Evolutionary conservation across 2,797 vertebrate species (phyloP), one percentile per base, ranked within the genome.

Genomic region (Coilia nasus): DNA sequence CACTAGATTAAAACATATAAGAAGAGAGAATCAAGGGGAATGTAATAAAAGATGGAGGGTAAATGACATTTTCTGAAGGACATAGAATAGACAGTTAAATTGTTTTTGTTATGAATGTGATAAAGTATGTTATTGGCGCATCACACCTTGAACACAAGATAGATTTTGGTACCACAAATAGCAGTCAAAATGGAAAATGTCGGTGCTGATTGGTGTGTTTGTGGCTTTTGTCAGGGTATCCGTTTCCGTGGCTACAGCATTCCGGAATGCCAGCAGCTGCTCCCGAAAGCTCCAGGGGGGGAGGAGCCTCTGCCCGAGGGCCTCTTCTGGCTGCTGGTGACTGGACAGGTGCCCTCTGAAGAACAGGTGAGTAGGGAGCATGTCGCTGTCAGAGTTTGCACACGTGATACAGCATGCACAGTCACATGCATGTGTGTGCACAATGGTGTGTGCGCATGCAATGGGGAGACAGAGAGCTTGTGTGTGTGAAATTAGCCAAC

Each of bases 301-400:
- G 95, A 96, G 83, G 98, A 99, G 90, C 98, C 98, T 0, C 94
- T 99, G 86, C 98, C 98, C 0, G 98, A 99, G 88, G 97, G 98
- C 10, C 96, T 99, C n/a, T 99, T 98, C 94, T 99, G 98, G 98
- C 95, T 99, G 90, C 92, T 99, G 92, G 94, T 98, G 90, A 99
- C 98, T 0, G 98, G 98, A 82, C 94, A 98, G 80, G 94, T 99
- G 87, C 98, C 98, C 86, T 96, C 94, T 4, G 97, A 97, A 87
- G 98, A 98, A 89, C 98, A 99, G 97, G 98, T 99, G 92, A 93
- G 11, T 9, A n/a, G n/a, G n/a, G 19, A 0, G 0, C 35, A 6
- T 4, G 3, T 56, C 31, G n/a, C 23, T 67, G 19, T 41, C 28
- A 17, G 25, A 0, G 19, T 10, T 54, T 9, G 50, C 50, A 9